Evolutionary conservation across 2,113 vertebrate genomes (phyloP), one percentile per base, ranked within the genome.

Genomic region (Trogon melanurus): DNA sequence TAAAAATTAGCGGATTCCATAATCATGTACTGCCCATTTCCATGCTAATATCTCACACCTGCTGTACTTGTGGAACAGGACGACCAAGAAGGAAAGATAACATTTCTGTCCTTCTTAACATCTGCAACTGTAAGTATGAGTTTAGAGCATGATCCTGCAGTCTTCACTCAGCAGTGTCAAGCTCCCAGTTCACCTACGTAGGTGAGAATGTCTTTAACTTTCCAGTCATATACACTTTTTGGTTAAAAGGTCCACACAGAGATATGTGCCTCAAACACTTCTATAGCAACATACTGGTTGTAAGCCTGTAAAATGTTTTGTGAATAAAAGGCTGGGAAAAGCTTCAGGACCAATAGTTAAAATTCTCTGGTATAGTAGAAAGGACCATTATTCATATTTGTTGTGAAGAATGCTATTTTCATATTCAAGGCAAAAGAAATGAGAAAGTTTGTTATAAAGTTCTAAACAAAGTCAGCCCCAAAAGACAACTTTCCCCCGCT

Each of bases 211-310:
- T 66, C 20, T 27, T 67, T 29, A 89, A 67, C 20, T 16, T 92
- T 41, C 9, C 25, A 73, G 19, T 74, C 47, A 88, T 3, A 45
- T 2, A 80, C 25, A 58, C 5, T 70, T 94, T 89, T 51, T 73
- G 54, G 32, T 94, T 73, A 85, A 88, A 89, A 96, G 62, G 92
- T 61, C 50, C 44, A 85, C 48, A 70, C 27, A 93, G 79, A 96
- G 85, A 91, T 32, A 66, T n/a, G 48, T 51, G 47, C 80, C 73
- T 97, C 88, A 76, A 97, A 78, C 47, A 95, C 82, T 97, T 96
- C 57, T 95, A 91, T 96, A 95, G 79, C 53, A 97, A 91, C 61
- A 38, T 87, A 85, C 53, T 30, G 11, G 38, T 83, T 91, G 92
- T 72, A 88, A 89, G 53, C 56, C 56, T 91, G 69, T 89, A 70